phyloP scores from a whole-genome alignment of 2,888 invertebrate species.

The Carcina quercana region DNA sequence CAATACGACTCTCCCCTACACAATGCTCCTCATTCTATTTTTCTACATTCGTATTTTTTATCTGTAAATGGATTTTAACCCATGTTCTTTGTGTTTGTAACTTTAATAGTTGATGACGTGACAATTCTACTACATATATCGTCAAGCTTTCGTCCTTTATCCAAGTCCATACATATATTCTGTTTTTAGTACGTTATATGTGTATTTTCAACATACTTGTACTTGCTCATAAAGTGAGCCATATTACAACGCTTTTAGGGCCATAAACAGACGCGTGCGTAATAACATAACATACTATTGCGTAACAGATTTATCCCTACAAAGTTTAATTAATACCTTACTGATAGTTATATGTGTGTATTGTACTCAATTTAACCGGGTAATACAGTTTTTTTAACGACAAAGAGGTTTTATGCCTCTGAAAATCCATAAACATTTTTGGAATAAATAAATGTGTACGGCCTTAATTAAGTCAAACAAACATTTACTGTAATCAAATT shows the following conservation, averaged over 20 bases:
- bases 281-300: background rate
- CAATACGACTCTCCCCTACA: slow-evolving; percentile 23
- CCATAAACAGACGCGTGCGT: background rate
- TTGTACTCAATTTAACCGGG: background rate
- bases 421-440: background rate
- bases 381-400: background rate
- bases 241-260: background rate
- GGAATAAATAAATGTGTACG: background rate
- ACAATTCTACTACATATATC: no score
- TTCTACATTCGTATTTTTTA: slow-evolving; percentile 25
- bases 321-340: background rate
- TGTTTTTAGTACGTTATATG: no score
- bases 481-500: background rate
- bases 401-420: background rate
- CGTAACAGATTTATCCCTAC: background rate
- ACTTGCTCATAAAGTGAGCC: background rate
- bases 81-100: slow-evolving; percentile 18
- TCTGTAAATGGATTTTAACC: slow-evolving; percentile 43
- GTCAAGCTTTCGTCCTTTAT: no score
- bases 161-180: no score
- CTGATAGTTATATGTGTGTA: background rate
- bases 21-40: slow-evolving; percentile 20
- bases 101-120: no score
- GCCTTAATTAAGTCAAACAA: background rate
- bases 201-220: no score